Percentiles rank a stretch among this genome's conserved stretches.
These are phyloP conservation scores for Sinodicranocentrus sp. DNA, from an alignment of 2,888 invertebrate genomes.

Conservation along the genomic window DNA sequence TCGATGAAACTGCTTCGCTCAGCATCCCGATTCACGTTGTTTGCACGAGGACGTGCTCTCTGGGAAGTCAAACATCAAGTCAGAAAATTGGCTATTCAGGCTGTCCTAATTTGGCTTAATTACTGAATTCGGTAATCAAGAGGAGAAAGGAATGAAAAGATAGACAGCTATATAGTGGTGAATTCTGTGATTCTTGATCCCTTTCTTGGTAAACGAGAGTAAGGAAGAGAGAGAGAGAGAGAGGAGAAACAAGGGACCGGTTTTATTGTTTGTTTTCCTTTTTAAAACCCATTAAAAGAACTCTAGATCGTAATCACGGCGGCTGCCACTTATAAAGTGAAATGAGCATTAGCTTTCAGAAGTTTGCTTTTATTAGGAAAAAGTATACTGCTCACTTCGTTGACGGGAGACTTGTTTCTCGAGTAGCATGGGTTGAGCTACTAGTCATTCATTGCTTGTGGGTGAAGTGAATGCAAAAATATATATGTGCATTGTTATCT, in stretches of 20 bases:
- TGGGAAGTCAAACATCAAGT: conserved; percentile 37
- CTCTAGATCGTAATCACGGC: conserved; percentile 62
- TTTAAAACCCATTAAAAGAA: conserved; percentile 61
- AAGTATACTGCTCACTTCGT: conserved; percentile 4
- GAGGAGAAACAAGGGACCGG: conserved; percentile 56
- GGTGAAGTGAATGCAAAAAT: background rate
- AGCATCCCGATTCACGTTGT: background rate
- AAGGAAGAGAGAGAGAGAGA: background rate
- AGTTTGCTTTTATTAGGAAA: conserved; percentile 38
- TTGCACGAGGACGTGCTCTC: background rate
- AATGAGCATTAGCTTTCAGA: conserved; percentile 51
- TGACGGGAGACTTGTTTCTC: background rate
- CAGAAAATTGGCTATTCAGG: conserved; percentile 57
- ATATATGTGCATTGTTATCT: too few relatives aligned
- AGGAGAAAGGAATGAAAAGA: conserved; percentile 43
- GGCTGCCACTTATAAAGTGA: conserved; percentile 58
- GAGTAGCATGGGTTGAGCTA: too few relatives aligned
- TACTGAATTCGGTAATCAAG: conserved; percentile 61
- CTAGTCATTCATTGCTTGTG: background rate
- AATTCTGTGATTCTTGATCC: conserved; percentile 7
- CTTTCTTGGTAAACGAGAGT: too few relatives aligned
- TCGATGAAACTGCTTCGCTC: background rate
- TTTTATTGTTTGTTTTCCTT: conserved; percentile 66
- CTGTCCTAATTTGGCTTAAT: conserved; percentile 65
- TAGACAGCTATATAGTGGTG: conserved; percentile 24